These are phyloP conservation scores for Botia almorhae DNA, from an alignment of 2,797 vertebrate genomes.

Conservation along the genomic window DNA sequence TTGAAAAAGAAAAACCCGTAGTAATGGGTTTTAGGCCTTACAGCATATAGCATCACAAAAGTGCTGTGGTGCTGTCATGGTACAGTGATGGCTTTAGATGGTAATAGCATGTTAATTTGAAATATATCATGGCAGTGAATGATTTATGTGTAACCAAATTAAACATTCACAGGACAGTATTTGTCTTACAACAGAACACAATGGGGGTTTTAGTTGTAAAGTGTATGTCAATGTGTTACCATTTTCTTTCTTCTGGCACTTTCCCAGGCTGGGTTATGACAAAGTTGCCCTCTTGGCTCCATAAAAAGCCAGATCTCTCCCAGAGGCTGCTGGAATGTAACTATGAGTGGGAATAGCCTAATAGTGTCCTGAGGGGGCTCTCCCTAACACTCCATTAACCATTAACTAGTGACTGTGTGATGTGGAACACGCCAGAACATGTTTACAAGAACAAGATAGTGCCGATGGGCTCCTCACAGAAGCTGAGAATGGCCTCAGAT, in stretches of 20 bases:
- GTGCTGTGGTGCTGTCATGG: background rate
- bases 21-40: background rate
- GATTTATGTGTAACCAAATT: background rate
- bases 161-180: background rate
- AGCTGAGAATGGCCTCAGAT: slow-evolving; percentile 68
- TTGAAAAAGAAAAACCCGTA: background rate
- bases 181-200: background rate
- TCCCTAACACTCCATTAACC: slow-evolving; percentile 54
- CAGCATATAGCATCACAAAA: background rate
- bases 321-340: slow-evolving; percentile 38
- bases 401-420: slow-evolving; percentile 54
- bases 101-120: background rate
- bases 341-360: slow-evolving; percentile 40
- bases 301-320: slow-evolving; percentile 45
- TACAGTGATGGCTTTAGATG: background rate
- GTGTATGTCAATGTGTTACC: slow-evolving; percentile 13
- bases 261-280: slow-evolving; percentile 38
- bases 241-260: background rate
- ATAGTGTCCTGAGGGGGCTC: slow-evolving; percentile 55
- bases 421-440: slow-evolving; percentile 55
- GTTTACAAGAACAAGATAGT: slow-evolving; percentile 63
- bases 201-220: slow-evolving; percentile 26
- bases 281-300: background rate
- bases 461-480: slow-evolving; percentile 62
- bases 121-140: background rate